Base-by-base conservation (phyloP, 1,140 invertebrate species). In the Oedothorax gibbosus region DNA sequence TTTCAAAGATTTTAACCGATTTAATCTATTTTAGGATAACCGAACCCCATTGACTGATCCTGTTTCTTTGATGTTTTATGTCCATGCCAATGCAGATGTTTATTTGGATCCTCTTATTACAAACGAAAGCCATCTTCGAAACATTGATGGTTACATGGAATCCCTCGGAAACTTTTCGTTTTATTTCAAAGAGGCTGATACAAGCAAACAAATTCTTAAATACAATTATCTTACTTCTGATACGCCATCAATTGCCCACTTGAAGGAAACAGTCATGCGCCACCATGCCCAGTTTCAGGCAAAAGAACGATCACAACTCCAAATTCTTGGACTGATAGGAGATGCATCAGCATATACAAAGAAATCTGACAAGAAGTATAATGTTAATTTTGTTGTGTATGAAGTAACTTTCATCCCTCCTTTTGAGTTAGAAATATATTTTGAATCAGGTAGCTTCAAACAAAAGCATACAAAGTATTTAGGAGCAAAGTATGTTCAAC, bases 371-470 rank as follows among this genome's bases (percentile, higher is more conserved):
- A 69, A 85, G 87, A 86, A 49, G 12, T 84, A 83, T 86, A 50
- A 83, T 88, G 71, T 93, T 95, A 98, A 98, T 90, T 95, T 98
- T 86, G 92, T 97, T 14, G 95, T 94, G 3, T 94, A 90, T 81
- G 90, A 91, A 87, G 91, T 98, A 72, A 94, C 95, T 2, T 94
- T 93, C 0, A 93, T 93, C 87, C 91, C 95, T 2, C 96, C 97
- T 0, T 96, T 97, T 88, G 92, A 94, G 35, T 91, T 98, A 81
- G 97, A 98, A 89, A 91, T 98, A 0, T 93, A 94, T 11, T 98
- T 95, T 89, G 94, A 97, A 87, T 96, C 95, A 0, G 93, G 92
- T 0, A 94, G 92, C 91, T 93, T 92, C 86, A 88, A 89, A 1
- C 90, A 92, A 79, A 90, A 93, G 73, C 90, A 90, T 2, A 90